Evolutionary conservation across 2,797 vertebrate species (phyloP).

Genomic region (Coluber constrictor): DNA sequence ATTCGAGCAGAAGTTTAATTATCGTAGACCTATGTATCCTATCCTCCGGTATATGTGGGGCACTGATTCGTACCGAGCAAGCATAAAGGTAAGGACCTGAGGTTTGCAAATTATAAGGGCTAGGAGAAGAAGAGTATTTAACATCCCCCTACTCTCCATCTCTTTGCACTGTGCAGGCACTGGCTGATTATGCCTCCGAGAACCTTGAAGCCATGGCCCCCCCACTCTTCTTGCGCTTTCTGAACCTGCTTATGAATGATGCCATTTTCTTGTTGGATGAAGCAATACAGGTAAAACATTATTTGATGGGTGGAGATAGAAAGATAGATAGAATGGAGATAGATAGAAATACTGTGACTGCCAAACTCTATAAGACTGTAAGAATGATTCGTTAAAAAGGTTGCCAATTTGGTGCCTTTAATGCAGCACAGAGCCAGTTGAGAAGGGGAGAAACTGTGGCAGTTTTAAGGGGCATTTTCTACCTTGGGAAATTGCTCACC

Average conservation of each 20-base stretch:
- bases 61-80: conserved; percentile 85
- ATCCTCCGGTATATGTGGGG: conserved; percentile 98
- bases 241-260: conserved; percentile 96
- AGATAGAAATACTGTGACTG: neutral
- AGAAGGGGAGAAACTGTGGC: neutral
- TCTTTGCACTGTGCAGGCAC: conserved; percentile 66
- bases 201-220: conserved; percentile 97
- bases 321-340: too few species aligned
- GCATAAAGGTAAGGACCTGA: conserved; percentile 83
- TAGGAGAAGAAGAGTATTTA: too few species aligned
- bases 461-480: neutral
- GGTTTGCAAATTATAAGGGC: fast-evolving
- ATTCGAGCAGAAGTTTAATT: conserved; percentile 99
- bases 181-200: conserved; percentile 91
- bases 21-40: conserved; percentile 97
- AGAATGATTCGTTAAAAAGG: neutral
- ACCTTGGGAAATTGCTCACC: neutral
- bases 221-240: conserved; percentile 92
- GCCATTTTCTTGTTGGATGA: conserved; percentile 95
- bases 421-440: neutral
- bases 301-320: fast-evolving
- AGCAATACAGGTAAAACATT: conserved; percentile 88
- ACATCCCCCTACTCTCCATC: neutral
- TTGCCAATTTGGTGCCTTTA: neutral
- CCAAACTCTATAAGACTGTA: neutral